Evolutionary conservation across 2,888 invertebrate species (phyloP).

Genomic region (Eristalinus aeneus): DNA sequence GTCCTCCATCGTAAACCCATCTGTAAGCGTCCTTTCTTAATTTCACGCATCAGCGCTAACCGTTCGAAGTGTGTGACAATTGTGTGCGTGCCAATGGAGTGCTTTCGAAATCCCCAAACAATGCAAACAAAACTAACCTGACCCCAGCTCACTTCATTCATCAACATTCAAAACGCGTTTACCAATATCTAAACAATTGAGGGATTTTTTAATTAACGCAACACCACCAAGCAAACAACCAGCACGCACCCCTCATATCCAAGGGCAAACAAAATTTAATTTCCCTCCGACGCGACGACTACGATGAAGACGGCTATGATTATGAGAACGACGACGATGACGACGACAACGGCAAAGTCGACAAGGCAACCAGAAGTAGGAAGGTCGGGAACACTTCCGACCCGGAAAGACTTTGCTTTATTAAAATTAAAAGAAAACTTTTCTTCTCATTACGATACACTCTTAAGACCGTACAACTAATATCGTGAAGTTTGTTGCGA

Average conservation of each 20-base stretch:
- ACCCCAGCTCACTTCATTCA: conserved; percentile 30
- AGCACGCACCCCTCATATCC: background rate
- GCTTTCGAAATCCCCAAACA: background rate
- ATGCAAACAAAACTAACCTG: background rate
- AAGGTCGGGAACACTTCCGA: conserved; percentile 52
- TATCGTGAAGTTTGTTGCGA: conserved; percentile 29
- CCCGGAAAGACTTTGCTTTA: conserved; percentile 55
- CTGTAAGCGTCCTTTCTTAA: background rate
- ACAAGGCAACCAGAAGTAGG: conserved; percentile 10
- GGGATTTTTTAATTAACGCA: conserved; percentile 58
- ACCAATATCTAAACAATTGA: conserved; percentile 33
- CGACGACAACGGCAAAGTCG: conserved; percentile 9
- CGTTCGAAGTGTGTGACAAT: background rate
- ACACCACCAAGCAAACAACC: conserved; percentile 16
- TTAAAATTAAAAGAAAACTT: conserved; percentile 65
- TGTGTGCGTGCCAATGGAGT: background rate
- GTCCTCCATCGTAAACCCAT: background rate
- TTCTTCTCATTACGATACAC: conserved; percentile 47
- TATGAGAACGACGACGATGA: background rate
- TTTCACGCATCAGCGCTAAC: background rate
- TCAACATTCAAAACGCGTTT: conserved; percentile 43
- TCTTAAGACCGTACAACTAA: conserved; percentile 32
- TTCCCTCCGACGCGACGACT: background rate
- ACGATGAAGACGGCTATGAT: background rate
- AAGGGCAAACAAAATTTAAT: conserved; percentile 31